Base-by-base conservation (phyloP, 2,797 vertebrate species). In the Bufotes viridis region DNA sequence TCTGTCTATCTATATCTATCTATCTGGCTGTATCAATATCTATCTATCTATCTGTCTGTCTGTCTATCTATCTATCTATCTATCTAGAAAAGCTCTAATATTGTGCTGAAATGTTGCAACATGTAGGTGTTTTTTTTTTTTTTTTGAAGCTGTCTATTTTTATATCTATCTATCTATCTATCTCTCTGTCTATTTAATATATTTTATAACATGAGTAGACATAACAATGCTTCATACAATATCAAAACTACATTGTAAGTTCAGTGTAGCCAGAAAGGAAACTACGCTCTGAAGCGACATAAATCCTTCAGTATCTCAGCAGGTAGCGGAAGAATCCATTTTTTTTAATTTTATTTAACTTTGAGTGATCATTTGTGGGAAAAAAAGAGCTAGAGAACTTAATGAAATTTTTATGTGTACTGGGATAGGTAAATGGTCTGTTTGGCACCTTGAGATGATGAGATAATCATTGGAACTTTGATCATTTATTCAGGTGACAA, bases 401-500 rank as follows among this genome's bases (percentile, higher is more conserved):
- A 89, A 89, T 89, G 84, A 86, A 86, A 85, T 55, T 82, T 69
- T 76, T 75, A 82, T 81, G 29, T 69, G 55, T 55, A 18, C 53
- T 69, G 70, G 72, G 72, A 82, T 78, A 83, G 80, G 60, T 42
- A 61, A 76, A 82, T 17, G 70, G 55, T 42, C 80, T 69, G 72
- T 67, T 86, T 86, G 74, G 84, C 78, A n/a, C 84, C 18, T 76
- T 29, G 65, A 84, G 55, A 84, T 84, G 82, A 88, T 89, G 84
- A 89, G 84, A 82, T 83, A 86, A 89, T 89, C 70, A 78, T 83
- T 86, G 80, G 29, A 78, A 53, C 70, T 89, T 86, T 89, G 84
- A 86, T 86, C 88, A 69, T 29, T 82, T 81, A 82, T 87, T 87
- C 88, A 89, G 79, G 84, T 89, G 88, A 82, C 72, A 86, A 87